A percentile compares a stretch with the other conserved stretches of the same genome.
Conservation (phyloP, 1,140 invertebrate genomes). For the Cryptotermes secundus region DNA sequence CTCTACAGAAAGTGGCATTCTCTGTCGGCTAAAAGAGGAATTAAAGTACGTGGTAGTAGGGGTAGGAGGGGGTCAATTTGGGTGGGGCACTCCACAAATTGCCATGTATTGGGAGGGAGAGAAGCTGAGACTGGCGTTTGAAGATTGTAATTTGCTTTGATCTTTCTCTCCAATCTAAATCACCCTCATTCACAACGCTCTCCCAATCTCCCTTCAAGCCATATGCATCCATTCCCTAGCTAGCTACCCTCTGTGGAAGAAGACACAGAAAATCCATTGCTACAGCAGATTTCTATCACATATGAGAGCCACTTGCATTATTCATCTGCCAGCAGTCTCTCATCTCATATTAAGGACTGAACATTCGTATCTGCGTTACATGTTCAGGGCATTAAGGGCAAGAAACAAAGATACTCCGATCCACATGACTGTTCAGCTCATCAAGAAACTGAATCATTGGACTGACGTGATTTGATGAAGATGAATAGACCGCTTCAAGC, state of each 20-base stretch:
- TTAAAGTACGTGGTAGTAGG: conserved; percentile 1
- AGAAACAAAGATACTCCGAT: too few relatives aligned
- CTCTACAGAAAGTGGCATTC: conserved; percentile 8
- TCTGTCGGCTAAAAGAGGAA: conserved; percentile 20
- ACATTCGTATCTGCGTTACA: neutral
- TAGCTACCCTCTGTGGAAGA: neutral
- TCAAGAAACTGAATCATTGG: too few relatives aligned
- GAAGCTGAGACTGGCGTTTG: conserved; percentile 19
- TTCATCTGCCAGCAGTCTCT: neutral
- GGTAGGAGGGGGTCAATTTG: conserved; percentile 6
- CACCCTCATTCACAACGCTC: neutral
- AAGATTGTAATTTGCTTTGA: conserved; percentile 29
- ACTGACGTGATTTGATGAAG: too few relatives aligned
- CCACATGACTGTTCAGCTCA: too few relatives aligned
- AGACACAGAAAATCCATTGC: conserved; percentile 2
- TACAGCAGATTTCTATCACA: neutral
- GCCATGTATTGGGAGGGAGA: conserved; percentile 20
- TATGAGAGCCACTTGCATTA: neutral
- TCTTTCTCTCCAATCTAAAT: conserved; percentile 26
- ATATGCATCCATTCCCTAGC: conserved; percentile 11
- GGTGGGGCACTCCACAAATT: conserved; percentile 21
- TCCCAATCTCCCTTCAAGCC: conserved; percentile 1
- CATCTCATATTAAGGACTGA: conserved; percentile 1
- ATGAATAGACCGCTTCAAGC: too few relatives aligned
- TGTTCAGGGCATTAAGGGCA: too few relatives aligned